Conservation (phyloP, 23 tunicate species). For the Trididemnum clinides region DNA sequence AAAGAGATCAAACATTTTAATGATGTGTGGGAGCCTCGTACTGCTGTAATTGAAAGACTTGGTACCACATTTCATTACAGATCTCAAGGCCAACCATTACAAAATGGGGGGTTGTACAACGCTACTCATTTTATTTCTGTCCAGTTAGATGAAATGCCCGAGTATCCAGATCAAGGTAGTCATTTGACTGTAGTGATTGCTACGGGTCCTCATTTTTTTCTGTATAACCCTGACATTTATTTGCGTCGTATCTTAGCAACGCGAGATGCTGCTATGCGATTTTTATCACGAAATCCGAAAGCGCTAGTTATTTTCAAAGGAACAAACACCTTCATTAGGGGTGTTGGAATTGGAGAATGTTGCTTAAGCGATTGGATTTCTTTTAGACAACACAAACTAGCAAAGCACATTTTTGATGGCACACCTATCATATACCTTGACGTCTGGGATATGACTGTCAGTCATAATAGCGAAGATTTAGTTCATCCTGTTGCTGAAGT, state of each 20-base stretch:
- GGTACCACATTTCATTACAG: slow-evolving; percentile 42
- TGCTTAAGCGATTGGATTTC: slow-evolving; percentile 58
- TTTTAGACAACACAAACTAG: slow-evolving; percentile 39
- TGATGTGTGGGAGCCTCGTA: slow-evolving; percentile 57
- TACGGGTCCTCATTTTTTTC: slow-evolving; percentile 54
- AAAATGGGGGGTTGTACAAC: slow-evolving; percentile 55
- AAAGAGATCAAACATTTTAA: background rate
- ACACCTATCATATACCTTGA: slow-evolving; percentile 45
- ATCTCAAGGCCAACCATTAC: slow-evolving; percentile 75
- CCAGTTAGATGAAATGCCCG: slow-evolving; percentile 27
- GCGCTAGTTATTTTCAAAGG: slow-evolving; percentile 62
- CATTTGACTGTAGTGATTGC: slow-evolving; percentile 61
- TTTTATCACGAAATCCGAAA: slow-evolving; percentile 54
- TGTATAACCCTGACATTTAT: slow-evolving; percentile 55
- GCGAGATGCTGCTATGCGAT: slow-evolving; percentile 5
- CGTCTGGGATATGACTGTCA: slow-evolving; percentile 58
- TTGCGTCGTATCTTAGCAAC: slow-evolving; percentile 34
- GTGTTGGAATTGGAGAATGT: slow-evolving; percentile 17
- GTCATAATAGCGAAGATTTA: slow-evolving; percentile 43
- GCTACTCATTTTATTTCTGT: slow-evolving; percentile 49
- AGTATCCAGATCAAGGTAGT: slow-evolving; percentile 14
- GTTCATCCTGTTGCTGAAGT: slow-evolving; percentile 39
- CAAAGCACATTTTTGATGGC: slow-evolving; percentile 31
- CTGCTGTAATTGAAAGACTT: background rate
- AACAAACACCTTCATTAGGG: slow-evolving; percentile 45